Evolutionary conservation across 1,140 invertebrate species (phyloP), one percentile per base, ranked within the genome.

Genomic region (Aleiodes sp.): DNA sequence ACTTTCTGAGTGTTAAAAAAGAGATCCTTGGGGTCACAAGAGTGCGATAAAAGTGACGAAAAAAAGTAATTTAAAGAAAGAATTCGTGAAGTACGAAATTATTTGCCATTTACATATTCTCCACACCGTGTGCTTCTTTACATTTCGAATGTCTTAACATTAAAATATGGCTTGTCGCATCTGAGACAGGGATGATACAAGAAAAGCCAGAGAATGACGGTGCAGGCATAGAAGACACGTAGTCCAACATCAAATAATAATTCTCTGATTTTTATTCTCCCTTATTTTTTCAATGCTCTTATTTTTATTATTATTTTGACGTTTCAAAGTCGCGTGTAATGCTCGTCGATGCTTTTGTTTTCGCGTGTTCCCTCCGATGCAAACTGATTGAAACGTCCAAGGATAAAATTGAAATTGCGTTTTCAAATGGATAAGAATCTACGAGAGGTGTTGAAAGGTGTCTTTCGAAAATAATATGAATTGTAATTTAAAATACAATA

Each of bases 391-490:
- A 68, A 68, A 68, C 65, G 57, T 68, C 65, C 33, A 52, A 9
- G 56, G 65, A 59, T 61, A 39, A 68, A 68, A 68, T 68, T 68
- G 66, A 68, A 68, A 68, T 68, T 68, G 65, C 65, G 31, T 68
- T 68, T 52, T 52, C 4, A 21, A 21, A 26, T 24, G 28, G 56
- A 59, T 59, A 59, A 59, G 2, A 59, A 59, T 59, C 56, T n/a
- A 4, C 14, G 10, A 59, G 56, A 26, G 28, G 56, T 59, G 56
- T 16, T 28, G 9, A 43, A 16, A 43, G 4, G 1, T 9, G n/a
- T 43, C 16, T 4, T 43, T 41, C 7, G 10, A 16, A n/a, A n/a
- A n/a, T n/a, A n/a, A n/a, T n/a, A n/a, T n/a, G n/a, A n/a, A n/a
- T n/a, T n/a, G n/a, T n/a, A n/a, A n/a, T n/a, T n/a, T n/a, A n/a